These are phyloP conservation scores for Acrossocheilus wenchowensis DNA, from an alignment of 2,797 vertebrate species.

Conservation along the genomic window DNA sequence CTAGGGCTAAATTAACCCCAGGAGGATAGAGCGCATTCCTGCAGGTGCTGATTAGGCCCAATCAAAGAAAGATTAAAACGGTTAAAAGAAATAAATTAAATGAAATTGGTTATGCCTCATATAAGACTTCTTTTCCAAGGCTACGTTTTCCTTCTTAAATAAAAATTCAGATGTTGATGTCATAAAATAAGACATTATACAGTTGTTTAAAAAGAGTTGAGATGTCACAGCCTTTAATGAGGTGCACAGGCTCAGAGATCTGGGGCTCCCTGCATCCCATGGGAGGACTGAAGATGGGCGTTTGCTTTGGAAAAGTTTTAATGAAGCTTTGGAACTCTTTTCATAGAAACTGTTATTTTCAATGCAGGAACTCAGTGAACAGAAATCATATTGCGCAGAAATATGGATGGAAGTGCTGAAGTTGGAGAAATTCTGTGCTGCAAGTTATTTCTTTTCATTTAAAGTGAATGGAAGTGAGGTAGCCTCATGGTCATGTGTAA, in stretches of 20 bases:
- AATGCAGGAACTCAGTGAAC: not conserved
- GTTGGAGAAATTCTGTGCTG: not conserved
- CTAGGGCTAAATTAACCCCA: slow-evolving; percentile 63
- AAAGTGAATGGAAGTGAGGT: not conserved
- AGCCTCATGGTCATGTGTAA: not conserved
- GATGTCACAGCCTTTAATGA: slow-evolving; percentile 72
- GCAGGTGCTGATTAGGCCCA: slow-evolving; percentile 48
- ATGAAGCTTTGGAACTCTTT: slow-evolving; percentile 72
- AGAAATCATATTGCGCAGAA: slow-evolving; percentile 19
- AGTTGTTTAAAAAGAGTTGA: slow-evolving; percentile 40
- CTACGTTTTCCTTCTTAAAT: not conserved
- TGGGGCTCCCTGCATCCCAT: slow-evolving; percentile 52
- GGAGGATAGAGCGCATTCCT: slow-evolving; percentile 23
- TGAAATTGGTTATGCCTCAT: slow-evolving; percentile 40
- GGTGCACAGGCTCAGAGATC: slow-evolving; percentile 52
- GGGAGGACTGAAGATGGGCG: slow-evolving; percentile 56
- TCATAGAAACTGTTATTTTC: slow-evolving; percentile 44
- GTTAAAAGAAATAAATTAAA: slow-evolving; percentile 35
- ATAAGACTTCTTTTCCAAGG: not conserved
- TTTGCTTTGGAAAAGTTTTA: slow-evolving; percentile 75
- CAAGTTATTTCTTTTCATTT: not conserved
- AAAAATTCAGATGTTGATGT: slow-evolving; percentile 33
- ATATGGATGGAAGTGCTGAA: not conserved
- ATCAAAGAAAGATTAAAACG: slow-evolving; percentile 39
- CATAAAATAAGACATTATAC: slow-evolving; percentile 37